Base-by-base conservation (phyloP, 2,797 vertebrate species). In the Ptychobarbus kaznakovi region DNA sequence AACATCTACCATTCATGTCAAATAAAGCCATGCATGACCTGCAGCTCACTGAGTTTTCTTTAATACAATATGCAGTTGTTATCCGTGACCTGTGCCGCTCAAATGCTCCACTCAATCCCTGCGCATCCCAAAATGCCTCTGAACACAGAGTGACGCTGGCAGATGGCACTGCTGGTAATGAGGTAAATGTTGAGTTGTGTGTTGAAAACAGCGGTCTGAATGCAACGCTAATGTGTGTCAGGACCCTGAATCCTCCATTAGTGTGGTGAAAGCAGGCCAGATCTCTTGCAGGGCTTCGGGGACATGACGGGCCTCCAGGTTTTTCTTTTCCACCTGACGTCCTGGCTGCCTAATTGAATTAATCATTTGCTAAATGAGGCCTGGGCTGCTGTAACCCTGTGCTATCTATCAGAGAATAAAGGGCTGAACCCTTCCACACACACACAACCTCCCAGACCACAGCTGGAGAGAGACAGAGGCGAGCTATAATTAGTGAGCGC, bases 291-390 rank as follows among this genome's bases (percentile, higher is more conserved):
- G 69, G 44, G 80, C 75, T n/a, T 40, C 35, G 10, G 58, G 20
- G 61, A 70, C 1, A 7, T 73, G 49, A 79, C 28, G 74, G 40
- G 51, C 56, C 76, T 79, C 73, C 81, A 65, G 35, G 25, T 77
- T 68, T 76, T 46, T 53, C 69, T 80, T 53, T 88, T 88, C 73
- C 84, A 86, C 83, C 89, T 87, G 83, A 88, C 86, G 51, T 90
- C 83, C 79, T 85, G 81, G 89, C 92, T 92, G 90, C 90, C 90
- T 92, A 91, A 93, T 92, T 92, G 89, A 94, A 93, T 93, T 81
- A 91, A 95, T 93, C 83, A 94, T 94, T 93, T 90, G 90, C 89
- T 92, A 93, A 88, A 93, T 89, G 90, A 91, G 90, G 88, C 22
- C 76, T 1, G 20, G 51, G 76, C 91, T 88, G 56, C 91, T 89